Base-by-base conservation (phyloP, 2,113 vertebrate genomes). In the Thoracochromis brauschi region DNA sequence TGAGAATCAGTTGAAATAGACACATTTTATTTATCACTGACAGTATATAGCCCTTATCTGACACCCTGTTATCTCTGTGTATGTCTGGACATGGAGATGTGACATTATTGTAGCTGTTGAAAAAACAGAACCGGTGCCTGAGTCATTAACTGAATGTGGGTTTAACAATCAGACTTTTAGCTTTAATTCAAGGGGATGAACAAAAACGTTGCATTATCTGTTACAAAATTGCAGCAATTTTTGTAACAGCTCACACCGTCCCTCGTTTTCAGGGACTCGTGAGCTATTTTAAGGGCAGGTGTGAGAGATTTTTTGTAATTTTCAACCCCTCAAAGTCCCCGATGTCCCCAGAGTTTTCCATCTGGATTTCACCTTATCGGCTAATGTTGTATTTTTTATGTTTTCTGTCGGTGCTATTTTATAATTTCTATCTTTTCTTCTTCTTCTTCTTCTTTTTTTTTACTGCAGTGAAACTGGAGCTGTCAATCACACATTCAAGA, bases 361-460 rank as follows among this genome's bases (percentile, higher is more conserved):
- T 31, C 42, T 78, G 71, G 9, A 31, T 31, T 16, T 81, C 16
- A 68, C 82, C 82, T 68, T 47, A 60, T 33, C 1, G 5, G 2
- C 24, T 19, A 11, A 31, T 29, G 24, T 31, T 24, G 60, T 35
- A 35, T 63, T 16, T 19, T 26, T 10, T 10, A 24, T 29, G 42
- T 29, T 75, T 75, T 75, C 5, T 13, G 35, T 49, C 13, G 11
- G 55, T 35, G 21, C 14, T 75, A 31, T 75, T 78, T 51, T 33
- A 33, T n/a, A 6, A 51, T 51, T 12, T 49, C 16, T 31, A 51
- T 51, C 16, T 49, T 47, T 47, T 73, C 2, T 71, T 7, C 14
- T 19, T 3, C 2, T 10, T 47, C 0, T 29, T 3, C 2, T 53
- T 1, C n/a, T 14, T 29, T 40, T 53, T 1, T 7, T 16, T 29